These are phyloP conservation scores for Drosophila merina DNA, from an alignment of 2,888 invertebrate species.

Conservation along the genomic window DNA sequence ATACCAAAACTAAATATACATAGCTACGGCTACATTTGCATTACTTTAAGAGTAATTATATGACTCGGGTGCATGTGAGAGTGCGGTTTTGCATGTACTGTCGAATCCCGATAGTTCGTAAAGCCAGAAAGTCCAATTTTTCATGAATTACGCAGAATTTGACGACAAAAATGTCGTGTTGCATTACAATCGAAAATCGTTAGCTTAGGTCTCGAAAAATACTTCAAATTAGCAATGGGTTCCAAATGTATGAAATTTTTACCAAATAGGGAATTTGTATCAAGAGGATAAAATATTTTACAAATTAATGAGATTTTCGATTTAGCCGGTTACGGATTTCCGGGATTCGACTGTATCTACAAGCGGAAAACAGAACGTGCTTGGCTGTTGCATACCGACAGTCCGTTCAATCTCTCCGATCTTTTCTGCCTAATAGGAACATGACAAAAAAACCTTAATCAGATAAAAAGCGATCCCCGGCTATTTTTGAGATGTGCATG, in stretches of 20 bases:
- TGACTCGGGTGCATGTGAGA: conserved; percentile 37
- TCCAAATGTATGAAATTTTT: no score
- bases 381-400: conserved; percentile 7
- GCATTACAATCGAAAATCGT: no score
- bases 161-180: no score
- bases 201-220: no score
- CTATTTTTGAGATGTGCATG: conserved; percentile 13
- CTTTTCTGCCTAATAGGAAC: conserved; percentile 24
- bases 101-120: no score
- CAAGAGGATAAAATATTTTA: no score
- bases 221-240: no score
- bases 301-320: no score
- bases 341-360: conserved; percentile 17
- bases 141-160: no score
- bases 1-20: conserved; percentile 29
- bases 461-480: neutral
- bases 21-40: conserved; percentile 12
- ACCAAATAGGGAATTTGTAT: no score
- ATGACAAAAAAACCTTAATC: conserved; percentile 2
- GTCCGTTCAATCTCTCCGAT: conserved; percentile 12
- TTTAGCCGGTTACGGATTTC: no score
- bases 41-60: conserved; percentile 10
- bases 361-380: conserved; percentile 8
- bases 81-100: conserved; percentile 27
- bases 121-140: no score